Conservation (phyloP, 2,797 vertebrate species). For the Crenichthys baileyi region DNA sequence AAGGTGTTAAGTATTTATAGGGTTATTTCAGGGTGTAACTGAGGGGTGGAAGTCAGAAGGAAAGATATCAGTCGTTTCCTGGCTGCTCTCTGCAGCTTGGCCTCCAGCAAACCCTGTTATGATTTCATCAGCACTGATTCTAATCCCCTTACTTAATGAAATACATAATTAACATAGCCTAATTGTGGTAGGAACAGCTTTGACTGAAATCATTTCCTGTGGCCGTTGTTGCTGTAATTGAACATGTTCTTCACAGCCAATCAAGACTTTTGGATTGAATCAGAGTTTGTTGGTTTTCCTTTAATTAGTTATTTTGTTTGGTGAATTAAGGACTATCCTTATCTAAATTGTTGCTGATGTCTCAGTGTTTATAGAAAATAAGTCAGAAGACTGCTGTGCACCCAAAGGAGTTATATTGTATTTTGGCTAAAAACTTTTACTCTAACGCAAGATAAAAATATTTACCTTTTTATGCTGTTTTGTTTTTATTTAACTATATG, state of each 20-base stretch:
- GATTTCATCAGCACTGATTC: constrained; percentile 94
- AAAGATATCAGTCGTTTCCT: constrained; percentile 73
- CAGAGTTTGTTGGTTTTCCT: constrained; percentile 58
- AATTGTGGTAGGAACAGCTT: constrained; percentile 97
- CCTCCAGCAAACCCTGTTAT: constrained; percentile 87
- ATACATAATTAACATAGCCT: constrained; percentile 99
- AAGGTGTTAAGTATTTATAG: constrained; percentile 74
- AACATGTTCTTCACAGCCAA: constrained; percentile 93
- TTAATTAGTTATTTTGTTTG: constrained; percentile 41
- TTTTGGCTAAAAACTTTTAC: not conserved
- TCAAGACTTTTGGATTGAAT: constrained; percentile 89
- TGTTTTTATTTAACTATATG: not conserved
- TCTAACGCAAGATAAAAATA: not conserved
- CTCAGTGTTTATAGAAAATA: constrained; percentile 9
- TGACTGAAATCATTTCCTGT: constrained; percentile 99
- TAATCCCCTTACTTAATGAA: constrained; percentile 99
- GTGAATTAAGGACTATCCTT: constrained; percentile 14
- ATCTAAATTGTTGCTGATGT: constrained; percentile 4
- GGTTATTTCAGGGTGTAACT: constrained; percentile 71
- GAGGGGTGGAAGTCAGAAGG: constrained; percentile 55
- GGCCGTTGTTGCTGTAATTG: constrained; percentile 95
- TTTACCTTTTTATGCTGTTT: not conserved
- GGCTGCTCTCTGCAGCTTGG: constrained; percentile 80
- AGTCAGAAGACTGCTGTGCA: not conserved
- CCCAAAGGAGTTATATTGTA: constrained; percentile 4